Evolutionary conservation across 2,888 invertebrate genomes (phyloP).

Genomic region (Acronicta leporina): DNA sequence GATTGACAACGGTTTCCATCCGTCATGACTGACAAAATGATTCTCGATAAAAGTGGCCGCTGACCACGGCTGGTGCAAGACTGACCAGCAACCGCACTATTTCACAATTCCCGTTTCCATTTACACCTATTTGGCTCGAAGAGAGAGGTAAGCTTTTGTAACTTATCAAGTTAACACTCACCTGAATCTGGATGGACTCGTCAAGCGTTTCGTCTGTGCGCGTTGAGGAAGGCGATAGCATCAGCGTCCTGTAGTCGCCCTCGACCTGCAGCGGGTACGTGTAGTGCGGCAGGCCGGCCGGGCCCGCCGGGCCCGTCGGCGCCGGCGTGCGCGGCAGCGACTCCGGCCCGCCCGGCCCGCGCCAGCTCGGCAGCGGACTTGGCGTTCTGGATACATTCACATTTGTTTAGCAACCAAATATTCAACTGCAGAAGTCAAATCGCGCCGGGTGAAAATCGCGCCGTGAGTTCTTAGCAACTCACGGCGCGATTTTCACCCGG

Average conservation of each 20-base stretch:
- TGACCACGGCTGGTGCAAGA: too few relatives aligned
- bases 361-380: conserved; percentile 87
- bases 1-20: too few relatives aligned
- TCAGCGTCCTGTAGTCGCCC: conserved; percentile 76
- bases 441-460: too few relatives aligned
- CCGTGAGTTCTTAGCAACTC: too few relatives aligned
- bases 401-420: background rate
- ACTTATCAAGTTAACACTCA: conserved; percentile 63
- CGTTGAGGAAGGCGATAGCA: conserved; percentile 77
- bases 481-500: too few relatives aligned
- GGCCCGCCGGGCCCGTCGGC: conserved; percentile 68
- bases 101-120: too few relatives aligned
- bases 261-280: conserved; percentile 82
- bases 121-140: background rate
- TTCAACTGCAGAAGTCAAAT: too few relatives aligned
- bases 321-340: conserved; percentile 86
- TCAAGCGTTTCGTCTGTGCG: conserved; percentile 83
- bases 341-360: conserved; percentile 87
- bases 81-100: too few relatives aligned
- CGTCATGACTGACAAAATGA: too few relatives aligned
- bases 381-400: conserved; percentile 73
- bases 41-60: too few relatives aligned
- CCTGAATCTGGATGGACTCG: conserved; percentile 89
- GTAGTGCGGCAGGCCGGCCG: conserved; percentile 59
- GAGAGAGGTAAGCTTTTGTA: background rate